Conservation (phyloP, 2,113 vertebrate genomes). For the Poicephalus meyeri region DNA sequence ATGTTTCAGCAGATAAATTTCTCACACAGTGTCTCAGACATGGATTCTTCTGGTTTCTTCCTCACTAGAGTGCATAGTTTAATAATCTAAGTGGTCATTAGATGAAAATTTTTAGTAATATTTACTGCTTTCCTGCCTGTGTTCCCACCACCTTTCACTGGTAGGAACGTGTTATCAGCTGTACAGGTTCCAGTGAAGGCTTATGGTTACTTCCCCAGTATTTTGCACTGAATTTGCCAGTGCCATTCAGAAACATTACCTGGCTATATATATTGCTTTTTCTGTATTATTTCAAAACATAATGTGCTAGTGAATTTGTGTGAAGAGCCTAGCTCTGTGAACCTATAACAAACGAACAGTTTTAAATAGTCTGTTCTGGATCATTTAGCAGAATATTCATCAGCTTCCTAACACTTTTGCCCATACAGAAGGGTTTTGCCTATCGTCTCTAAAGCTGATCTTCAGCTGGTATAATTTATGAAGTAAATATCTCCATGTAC, state of each 20-base stretch:
- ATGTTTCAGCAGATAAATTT: neutral
- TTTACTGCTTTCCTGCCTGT: neutral
- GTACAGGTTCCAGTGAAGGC: neutral
- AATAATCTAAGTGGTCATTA: neutral
- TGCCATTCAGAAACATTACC: neutral
- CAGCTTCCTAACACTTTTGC: neutral
- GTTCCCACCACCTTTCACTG: accelerated
- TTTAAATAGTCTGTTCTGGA: conserved; percentile 3
- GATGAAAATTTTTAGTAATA: neutral
- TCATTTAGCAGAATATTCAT: conserved; percentile 4
- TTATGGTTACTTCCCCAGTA: neutral
- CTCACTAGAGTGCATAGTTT: neutral
- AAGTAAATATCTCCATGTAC: neutral
- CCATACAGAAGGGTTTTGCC: neutral
- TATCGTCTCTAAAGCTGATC: neutral
- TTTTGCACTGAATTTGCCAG: neutral
- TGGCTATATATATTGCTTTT: accelerated
- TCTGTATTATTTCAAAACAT: neutral
- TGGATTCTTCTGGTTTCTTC: neutral
- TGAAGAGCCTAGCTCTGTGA: neutral
- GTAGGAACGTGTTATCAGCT: neutral
- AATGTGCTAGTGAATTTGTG: neutral
- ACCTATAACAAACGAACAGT: neutral
- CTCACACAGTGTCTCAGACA: neutral
- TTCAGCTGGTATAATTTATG: neutral